Evolutionary conservation across 2,113 vertebrate genomes (phyloP), one percentile per base, ranked within the genome.

Genomic region (Polyodon spathula): DNA sequence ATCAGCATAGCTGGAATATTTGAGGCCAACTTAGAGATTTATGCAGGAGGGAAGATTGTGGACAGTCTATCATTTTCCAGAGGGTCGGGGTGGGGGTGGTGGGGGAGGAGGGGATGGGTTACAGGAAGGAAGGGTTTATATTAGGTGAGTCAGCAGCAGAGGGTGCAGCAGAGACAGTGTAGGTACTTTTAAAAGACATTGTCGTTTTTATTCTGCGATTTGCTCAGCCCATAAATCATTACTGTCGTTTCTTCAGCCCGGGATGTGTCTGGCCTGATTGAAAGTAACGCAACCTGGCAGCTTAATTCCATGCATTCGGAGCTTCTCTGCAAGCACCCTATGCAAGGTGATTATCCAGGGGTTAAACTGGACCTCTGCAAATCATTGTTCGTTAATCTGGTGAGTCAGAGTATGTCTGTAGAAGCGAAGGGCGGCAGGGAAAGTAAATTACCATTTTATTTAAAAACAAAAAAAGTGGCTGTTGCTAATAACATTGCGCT

Each of bases 1-100:
- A 87, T 90, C 89, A 86, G 71, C 78, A 81, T 78, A 78, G 75
- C 79, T 81, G 78, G 83, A 80, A 85, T 87, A 87, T 85, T 85
- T 84, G 83, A 78, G 78, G 80, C 79, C 73, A 71, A 80, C 81
- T 79, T 74, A 71, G 71, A 84, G 85, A 88, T 88, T 87, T 87
- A 86, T 86, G 82, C 70, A 64, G 68, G 73, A 78, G 72, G 76
- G 78, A n/a, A 81, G 79, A 85, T 84, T 79, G 80, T 76, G 84
- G 71, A 74, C 73, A 68, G 61, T 87, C 82, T 79, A 77, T 86
- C 78, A 77, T 75, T 67, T 76, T 50, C 81, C 53, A 37, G 37
- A 48, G 44, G 16, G 56, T 56, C 11, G 67, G 44, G 15, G 14
- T 3, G 60, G 39, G 8, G n/a, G 40, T 8, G 6, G 16, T 15